phyloP scores from a whole-genome alignment of 2,888 invertebrate genomes.

The Sinopyrophorus schimmeli region DNA sequence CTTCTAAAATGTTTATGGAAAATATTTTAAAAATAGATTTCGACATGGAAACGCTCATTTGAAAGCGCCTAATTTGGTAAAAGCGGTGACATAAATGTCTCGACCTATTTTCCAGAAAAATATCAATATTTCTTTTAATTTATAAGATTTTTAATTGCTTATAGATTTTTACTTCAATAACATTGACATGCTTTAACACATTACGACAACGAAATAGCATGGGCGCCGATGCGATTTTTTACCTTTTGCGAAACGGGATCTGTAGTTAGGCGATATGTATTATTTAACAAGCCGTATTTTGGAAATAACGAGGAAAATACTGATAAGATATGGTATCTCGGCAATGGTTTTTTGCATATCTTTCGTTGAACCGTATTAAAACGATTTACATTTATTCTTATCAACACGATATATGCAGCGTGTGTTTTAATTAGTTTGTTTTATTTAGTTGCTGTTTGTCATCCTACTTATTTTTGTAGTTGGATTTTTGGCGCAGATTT shows the following conservation, averaged over 20 bases:
- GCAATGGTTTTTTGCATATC: constrained; percentile 13
- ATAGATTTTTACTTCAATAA: constrained; percentile 23
- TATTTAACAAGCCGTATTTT: too few species aligned
- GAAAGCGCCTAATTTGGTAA: too few species aligned
- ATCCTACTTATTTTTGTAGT: background rate
- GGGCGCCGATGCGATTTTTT: constrained; percentile 16
- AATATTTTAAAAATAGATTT: too few species aligned
- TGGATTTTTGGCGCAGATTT: background rate
- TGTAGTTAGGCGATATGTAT: too few species aligned
- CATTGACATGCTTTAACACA: constrained; percentile 8
- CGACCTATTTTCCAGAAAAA: constrained; percentile 21
- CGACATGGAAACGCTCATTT: too few species aligned
- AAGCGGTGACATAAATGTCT: constrained; percentile 14
- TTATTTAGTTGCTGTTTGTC: background rate
- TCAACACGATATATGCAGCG: constrained; percentile 1
- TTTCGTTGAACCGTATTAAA: constrained; percentile 15
- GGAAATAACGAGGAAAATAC: constrained; percentile 2
- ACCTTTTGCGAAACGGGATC: background rate
- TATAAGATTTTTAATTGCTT: constrained; percentile 26
- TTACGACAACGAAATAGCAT: constrained; percentile 14
- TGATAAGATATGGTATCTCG: constrained; percentile 14
- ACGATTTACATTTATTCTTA: background rate
- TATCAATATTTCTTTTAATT: constrained; percentile 16
- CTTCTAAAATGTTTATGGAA: too few species aligned
- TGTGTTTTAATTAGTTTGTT: constrained; percentile 15